These are phyloP conservation scores for Squalus acanthias DNA, from an alignment of 2,797 vertebrate genomes.

Conservation along the genomic window DNA sequence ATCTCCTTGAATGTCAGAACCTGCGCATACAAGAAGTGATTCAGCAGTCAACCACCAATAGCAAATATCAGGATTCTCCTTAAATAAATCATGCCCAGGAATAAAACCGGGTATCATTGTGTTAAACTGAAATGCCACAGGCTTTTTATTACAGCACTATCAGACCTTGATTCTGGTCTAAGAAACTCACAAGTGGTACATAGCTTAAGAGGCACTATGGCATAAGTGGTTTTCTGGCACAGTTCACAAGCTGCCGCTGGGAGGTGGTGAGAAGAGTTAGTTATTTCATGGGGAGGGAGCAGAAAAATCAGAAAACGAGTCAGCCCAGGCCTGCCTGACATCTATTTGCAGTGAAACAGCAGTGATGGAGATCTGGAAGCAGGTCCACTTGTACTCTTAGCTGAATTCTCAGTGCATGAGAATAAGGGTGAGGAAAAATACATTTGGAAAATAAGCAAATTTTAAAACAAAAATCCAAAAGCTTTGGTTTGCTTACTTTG, in stretches of 20 bases:
- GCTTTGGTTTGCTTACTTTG: neutral
- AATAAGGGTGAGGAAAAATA: too few species aligned
- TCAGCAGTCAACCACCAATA: neutral
- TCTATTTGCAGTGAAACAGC: neutral
- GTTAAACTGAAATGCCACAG: neutral
- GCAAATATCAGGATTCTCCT: neutral
- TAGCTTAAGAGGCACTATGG: neutral
- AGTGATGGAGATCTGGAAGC: neutral
- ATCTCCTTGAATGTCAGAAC: constrained; percentile 97
- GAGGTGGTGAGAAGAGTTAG: neutral
- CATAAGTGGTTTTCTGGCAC: neutral
- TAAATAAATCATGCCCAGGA: too few species aligned
- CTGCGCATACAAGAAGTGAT: constrained; percentile 56
- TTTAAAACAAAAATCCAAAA: too few species aligned
- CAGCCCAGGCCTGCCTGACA: neutral
- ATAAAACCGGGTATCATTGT: neutral
- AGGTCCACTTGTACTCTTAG: too few species aligned
- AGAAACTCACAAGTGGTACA: neutral
- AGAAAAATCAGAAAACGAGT: neutral
- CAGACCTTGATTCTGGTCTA: neutral
- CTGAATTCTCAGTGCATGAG: too few species aligned
- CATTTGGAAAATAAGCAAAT: too few species aligned
- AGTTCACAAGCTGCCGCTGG: neutral
- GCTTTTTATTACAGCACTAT: neutral
- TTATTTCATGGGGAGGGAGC: neutral